These are phyloP conservation scores for Ridgeia piscesae DNA, from an alignment of 1,140 invertebrate genomes.

Conservation along the genomic window DNA sequence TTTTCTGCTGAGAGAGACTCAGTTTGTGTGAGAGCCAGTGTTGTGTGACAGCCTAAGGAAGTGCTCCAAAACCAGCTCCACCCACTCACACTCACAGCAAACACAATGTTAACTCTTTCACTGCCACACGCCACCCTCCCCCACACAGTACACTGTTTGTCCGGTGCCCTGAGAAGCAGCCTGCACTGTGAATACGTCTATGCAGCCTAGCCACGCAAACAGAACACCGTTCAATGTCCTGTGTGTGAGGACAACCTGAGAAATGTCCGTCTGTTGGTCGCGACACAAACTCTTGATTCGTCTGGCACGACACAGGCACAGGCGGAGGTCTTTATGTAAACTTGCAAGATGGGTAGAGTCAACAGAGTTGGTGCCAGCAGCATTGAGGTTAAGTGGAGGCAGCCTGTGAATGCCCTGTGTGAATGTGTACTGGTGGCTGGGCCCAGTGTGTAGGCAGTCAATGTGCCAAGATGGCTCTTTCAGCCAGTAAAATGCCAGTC, in stretches of 20 bases:
- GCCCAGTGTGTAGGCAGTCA: not conserved
- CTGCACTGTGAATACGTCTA: not conserved
- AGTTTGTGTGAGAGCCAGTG: not conserved
- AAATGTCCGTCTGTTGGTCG: not conserved
- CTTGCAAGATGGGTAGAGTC: not conserved
- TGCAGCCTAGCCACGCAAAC: not conserved
- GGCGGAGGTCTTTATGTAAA: not conserved
- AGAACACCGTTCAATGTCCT: not conserved
- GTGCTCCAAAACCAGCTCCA: not conserved
- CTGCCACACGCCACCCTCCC: not conserved
- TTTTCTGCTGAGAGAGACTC: not conserved
- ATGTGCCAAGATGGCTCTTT: not conserved
- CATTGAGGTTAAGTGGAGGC: not conserved
- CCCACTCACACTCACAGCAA: not conserved
- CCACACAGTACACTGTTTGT: not conserved
- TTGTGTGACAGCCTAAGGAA: not conserved
- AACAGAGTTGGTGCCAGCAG: not conserved
- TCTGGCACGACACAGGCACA: not conserved
- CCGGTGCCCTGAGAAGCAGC: not conserved
- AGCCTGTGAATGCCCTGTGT: not conserved
- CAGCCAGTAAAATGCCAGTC: not conserved
- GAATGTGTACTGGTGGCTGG: not conserved
- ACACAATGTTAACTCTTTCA: not conserved
- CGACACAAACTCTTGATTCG: not conserved
- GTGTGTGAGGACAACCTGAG: not conserved